Percentiles rank a stretch among this genome's conserved stretches.
Conservation (phyloP, 2,797 vertebrate genomes). For the Tauraco hartlaubi region DNA sequence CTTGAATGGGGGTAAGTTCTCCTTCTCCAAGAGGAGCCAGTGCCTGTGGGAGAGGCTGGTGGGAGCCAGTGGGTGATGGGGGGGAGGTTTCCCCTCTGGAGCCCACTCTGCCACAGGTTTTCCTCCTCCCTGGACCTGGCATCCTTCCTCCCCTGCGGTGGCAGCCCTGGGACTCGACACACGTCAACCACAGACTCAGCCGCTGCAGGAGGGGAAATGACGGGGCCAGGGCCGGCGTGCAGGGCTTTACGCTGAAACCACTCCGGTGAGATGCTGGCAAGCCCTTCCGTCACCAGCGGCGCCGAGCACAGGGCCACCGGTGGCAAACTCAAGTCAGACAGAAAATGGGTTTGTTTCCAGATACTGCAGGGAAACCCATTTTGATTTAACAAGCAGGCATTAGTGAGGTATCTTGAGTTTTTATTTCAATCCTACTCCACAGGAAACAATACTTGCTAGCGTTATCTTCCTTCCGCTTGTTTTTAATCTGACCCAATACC, state of each 20-base stretch:
- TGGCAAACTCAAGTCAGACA: neutral
- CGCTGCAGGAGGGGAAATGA: neutral
- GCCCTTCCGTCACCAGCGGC: neutral
- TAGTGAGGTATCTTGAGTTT: constrained; percentile 65
- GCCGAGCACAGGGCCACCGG: fast-evolving
- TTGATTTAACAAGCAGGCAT: neutral
- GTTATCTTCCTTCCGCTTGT: constrained; percentile 23
- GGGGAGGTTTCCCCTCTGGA: neutral
- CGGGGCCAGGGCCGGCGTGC: fast-evolving
- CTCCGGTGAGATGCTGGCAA: neutral
- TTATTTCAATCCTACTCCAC: constrained; percentile 69
- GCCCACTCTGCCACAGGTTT: neutral
- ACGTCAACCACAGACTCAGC: fast-evolving
- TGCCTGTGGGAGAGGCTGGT: neutral
- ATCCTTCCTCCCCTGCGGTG: neutral
- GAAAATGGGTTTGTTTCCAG: constrained; percentile 16
- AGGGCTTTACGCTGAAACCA: neutral
- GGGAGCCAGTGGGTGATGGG: neutral
- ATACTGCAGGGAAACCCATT: neutral
- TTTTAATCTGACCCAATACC: constrained; percentile 30
- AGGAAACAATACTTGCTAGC: constrained; percentile 28
- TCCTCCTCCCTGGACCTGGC: neutral
- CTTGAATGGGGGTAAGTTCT: neutral
- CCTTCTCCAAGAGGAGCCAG: neutral
- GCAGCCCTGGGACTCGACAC: neutral